phyloP scores from a whole-genome alignment of 2,113 vertebrate species.

The Nymphicus hollandicus region DNA sequence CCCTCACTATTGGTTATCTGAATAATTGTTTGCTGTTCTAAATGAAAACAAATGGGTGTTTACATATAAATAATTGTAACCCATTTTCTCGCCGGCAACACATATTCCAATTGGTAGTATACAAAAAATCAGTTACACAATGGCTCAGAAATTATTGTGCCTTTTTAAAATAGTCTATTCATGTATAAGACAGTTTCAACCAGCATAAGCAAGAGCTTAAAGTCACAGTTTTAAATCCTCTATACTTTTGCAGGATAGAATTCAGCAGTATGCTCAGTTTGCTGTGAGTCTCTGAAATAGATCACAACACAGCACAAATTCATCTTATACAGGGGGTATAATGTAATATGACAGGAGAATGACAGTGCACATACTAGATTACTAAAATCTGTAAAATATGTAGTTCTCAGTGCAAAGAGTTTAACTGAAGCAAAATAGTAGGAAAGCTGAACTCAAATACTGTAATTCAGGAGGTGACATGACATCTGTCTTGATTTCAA shows the following conservation, averaged over 20 bases:
- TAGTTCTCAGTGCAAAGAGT: neutral
- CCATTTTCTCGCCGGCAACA: constrained; percentile 22
- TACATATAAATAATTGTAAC: constrained; percentile 51
- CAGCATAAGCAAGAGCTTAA: constrained; percentile 15
- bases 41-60: constrained; percentile 60
- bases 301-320: neutral
- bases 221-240: constrained; percentile 26
- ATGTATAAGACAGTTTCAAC: constrained; percentile 41
- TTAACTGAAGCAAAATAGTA: constrained; percentile 8
- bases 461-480: neutral
- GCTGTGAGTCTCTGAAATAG: constrained; percentile 27
- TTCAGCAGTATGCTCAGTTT: constrained; percentile 27
- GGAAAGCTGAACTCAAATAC: constrained; percentile 1
- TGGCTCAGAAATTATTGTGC: neutral
- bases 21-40: constrained; percentile 48
- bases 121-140: neutral
- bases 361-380: neutral
- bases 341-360: constrained; percentile 8
- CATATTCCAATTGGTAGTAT: neutral
- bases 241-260: neutral
- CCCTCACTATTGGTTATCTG: constrained; percentile 38
- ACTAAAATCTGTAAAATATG: neutral
- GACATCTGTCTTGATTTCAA: neutral
- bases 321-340: neutral
- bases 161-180: constrained; percentile 10